A percentile compares a stretch with the other conserved stretches of the same genome.
phyloP scores from a whole-genome alignment of 2,888 invertebrate genomes.

The Drosophila rubida region DNA sequence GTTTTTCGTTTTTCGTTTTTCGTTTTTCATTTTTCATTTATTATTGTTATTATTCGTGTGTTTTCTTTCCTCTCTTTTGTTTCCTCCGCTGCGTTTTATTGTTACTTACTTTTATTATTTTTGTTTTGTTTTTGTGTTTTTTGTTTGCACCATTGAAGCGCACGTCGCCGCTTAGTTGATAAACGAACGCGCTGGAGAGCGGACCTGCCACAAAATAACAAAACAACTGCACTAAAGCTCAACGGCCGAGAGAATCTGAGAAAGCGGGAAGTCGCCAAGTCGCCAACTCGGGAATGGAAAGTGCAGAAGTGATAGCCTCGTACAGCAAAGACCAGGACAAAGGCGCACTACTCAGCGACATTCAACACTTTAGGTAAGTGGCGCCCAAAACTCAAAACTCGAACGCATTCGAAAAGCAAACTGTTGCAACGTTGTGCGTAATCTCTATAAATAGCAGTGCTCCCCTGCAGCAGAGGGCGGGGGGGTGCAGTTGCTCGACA shows the following conservation, averaged over 20 bases:
- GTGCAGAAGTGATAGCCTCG: not conserved
- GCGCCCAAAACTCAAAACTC: too few species aligned
- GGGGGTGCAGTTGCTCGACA: too few species aligned
- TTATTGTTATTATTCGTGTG: constrained; percentile 26
- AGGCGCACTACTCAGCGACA: too few species aligned
- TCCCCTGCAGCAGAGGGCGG: too few species aligned
- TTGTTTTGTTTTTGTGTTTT: constrained; percentile 6
- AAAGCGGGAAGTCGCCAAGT: not conserved
- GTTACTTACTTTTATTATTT: constrained; percentile 19
- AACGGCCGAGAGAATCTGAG: not conserved
- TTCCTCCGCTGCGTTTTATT: constrained; percentile 6
- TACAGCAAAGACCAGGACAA: not conserved
- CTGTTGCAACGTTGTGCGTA: too few species aligned
- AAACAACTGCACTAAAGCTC: constrained; percentile 1
- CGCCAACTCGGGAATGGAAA: not conserved
- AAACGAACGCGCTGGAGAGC: constrained; percentile 51
- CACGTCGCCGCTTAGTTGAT: constrained; percentile 62
- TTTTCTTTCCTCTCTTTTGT: constrained; percentile 10
- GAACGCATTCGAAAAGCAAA: too few species aligned
- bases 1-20: constrained; percentile 45
- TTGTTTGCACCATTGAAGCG: constrained; percentile 48
- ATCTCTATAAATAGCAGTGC: not conserved
- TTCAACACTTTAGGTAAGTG: too few species aligned
- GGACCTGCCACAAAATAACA: constrained; percentile 53
- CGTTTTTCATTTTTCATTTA: constrained; percentile 46